Conservation (phyloP, 2,113 vertebrate genomes). For the Typhlomys cinereus region DNA sequence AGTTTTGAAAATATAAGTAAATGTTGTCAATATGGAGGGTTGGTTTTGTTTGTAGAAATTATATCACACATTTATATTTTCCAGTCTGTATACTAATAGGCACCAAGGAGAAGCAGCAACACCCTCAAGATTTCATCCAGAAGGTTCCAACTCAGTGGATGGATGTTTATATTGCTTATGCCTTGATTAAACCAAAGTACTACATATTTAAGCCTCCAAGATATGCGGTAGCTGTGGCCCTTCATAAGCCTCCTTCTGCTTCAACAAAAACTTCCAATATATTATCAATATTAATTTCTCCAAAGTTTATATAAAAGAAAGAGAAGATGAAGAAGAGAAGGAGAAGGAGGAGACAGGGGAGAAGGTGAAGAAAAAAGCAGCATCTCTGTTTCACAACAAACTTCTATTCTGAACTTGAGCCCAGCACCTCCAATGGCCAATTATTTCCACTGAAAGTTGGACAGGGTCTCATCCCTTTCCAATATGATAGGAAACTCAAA, state of each 20-base stretch:
- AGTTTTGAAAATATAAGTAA: background rate
- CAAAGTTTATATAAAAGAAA: background rate
- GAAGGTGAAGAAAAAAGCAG: background rate
- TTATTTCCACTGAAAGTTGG: background rate
- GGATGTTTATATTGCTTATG: background rate
- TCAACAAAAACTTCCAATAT: background rate
- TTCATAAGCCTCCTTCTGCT: background rate
- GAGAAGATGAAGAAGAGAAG: background rate
- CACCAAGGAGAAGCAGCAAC: background rate
- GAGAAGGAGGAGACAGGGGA: background rate
- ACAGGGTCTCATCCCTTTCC: no score
- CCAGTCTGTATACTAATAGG: background rate
- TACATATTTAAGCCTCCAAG: background rate
- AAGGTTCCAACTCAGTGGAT: rapidly evolving
- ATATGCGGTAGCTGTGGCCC: background rate
- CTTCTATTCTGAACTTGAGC: background rate
- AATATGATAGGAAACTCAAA: background rate
- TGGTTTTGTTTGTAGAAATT: background rate
- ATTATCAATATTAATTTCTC: background rate
- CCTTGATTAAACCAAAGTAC: background rate
- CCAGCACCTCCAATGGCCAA: background rate
- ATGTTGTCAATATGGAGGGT: rapidly evolving
- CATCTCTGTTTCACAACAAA: background rate
- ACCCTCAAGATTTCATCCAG: background rate
- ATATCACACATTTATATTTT: background rate